phyloP scores from a whole-genome alignment of 37 sponge, comb jelly and placozoan species.

The Agelas oroides region DNA sequence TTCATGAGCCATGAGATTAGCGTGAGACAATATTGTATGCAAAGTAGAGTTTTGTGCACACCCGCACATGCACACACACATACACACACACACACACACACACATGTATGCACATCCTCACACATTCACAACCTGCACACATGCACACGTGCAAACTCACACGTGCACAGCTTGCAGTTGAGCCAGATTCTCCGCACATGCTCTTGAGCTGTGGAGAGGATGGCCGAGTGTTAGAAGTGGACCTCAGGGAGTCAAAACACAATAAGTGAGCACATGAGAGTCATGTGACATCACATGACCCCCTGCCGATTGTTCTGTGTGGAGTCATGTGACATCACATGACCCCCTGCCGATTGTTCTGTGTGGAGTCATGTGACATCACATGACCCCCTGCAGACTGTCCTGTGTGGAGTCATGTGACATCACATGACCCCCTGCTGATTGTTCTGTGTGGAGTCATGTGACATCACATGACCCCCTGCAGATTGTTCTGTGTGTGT shows the following conservation, averaged over 20 bases:
- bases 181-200: conserved; percentile 77
- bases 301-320: neutral
- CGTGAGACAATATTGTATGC: neutral
- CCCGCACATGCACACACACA: neutral
- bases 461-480: too few relatives aligned
- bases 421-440: too few relatives aligned
- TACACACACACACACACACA: neutral
- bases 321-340: conserved; percentile 17
- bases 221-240: conserved; percentile 79
- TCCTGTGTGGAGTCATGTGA: too few relatives aligned
- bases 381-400: too few relatives aligned
- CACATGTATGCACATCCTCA: neutral
- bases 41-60: neutral
- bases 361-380: too few relatives aligned
- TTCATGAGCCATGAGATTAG: neutral
- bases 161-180: conserved; percentile 68
- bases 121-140: neutral
- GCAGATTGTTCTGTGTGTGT: too few relatives aligned
- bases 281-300: conserved; percentile 1
- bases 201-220: conserved; percentile 95
- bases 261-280: conserved; percentile 23
- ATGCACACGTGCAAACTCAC: neutral
- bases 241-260: conserved; percentile 64
- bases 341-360: too few relatives aligned
- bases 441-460: too few relatives aligned